phyloP scores from a whole-genome alignment of 92 coral and sea anemone species.

The Palythoa caribaeorum region DNA sequence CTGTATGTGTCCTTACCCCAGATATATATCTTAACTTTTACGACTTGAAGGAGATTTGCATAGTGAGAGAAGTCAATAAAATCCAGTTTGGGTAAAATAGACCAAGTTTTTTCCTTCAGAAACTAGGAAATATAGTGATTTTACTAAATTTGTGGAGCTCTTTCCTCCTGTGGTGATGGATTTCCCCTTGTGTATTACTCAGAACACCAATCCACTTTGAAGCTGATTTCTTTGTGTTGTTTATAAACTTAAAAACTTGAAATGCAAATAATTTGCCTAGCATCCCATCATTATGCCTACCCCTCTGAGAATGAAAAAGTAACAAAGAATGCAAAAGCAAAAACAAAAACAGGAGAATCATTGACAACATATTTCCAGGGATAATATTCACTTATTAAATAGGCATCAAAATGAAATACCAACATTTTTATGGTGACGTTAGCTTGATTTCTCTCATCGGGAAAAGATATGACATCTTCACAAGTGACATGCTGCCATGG shows the following conservation, averaged over 20 bases:
- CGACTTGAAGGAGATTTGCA: not conserved
- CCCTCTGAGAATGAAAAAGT: not conserved
- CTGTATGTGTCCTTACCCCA: not conserved
- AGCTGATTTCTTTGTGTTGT: not conserved
- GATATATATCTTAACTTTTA: not conserved
- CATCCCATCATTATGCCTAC: not conserved
- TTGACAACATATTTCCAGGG: not conserved
- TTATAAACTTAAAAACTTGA: not conserved
- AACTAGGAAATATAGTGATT: constrained; percentile 2
- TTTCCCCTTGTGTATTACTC: not conserved
- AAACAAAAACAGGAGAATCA: not conserved
- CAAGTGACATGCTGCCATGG: not conserved
- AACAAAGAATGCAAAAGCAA: not conserved
- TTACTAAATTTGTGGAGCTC: not conserved
- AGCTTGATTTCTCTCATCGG: not conserved
- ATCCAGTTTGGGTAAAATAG: not conserved
- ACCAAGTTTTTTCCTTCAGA: constrained; percentile 1
- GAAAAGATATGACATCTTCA: not conserved
- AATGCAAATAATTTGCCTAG: not conserved
- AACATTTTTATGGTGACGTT: not conserved
- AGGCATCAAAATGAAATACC: not conserved
- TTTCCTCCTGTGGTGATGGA: not conserved
- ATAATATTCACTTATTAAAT: not conserved
- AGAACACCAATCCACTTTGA: not conserved
- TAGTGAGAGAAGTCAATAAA: not conserved